These are phyloP conservation scores for Larimichthys crocea DNA, from an alignment of 2,113 vertebrate species.

Conservation along the genomic window DNA sequence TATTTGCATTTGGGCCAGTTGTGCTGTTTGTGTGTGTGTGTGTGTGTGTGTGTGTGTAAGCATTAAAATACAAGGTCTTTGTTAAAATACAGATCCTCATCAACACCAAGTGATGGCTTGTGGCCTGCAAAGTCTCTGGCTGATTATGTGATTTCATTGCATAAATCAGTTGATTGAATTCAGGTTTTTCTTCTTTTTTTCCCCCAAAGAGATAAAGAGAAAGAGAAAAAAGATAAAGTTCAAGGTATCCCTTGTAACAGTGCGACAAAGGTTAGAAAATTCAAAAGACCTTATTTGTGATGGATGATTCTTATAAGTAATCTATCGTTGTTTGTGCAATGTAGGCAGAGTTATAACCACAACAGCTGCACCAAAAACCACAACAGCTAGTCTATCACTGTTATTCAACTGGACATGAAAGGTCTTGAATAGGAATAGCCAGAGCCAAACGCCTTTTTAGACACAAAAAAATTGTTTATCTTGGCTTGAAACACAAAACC, in stretches of 20 bases:
- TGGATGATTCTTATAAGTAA: constrained; percentile 59
- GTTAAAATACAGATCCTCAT: constrained; percentile 51
- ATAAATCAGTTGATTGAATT: constrained; percentile 69
- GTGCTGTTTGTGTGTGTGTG: constrained; percentile 16
- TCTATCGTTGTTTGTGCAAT: constrained; percentile 52
- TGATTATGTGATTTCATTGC: constrained; percentile 68
- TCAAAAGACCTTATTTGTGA: constrained; percentile 35
- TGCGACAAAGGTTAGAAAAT: constrained; percentile 32
- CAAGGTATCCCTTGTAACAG: constrained; percentile 39
- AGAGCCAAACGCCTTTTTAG: constrained; percentile 49
- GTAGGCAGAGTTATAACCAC: constrained; percentile 55
- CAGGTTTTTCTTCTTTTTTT: not conserved
- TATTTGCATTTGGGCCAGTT: constrained; percentile 54
- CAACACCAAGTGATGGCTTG: constrained; percentile 49
- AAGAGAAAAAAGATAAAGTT: not conserved
- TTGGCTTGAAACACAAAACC: constrained; percentile 69
- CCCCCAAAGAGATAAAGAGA: not conserved
- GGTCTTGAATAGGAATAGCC: constrained; percentile 47
- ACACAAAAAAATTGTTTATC: constrained; percentile 60
- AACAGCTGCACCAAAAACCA: constrained; percentile 28
- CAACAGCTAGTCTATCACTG: constrained; percentile 61
- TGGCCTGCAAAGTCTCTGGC: constrained; percentile 30
- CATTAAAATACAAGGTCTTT: constrained; percentile 42
- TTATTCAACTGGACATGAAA: constrained; percentile 50
- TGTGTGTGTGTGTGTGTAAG: constrained; percentile 12